These are phyloP conservation scores for Gasterosteus nipponicus DNA, from an alignment of 2,113 vertebrate species.

Conservation along the genomic window DNA sequence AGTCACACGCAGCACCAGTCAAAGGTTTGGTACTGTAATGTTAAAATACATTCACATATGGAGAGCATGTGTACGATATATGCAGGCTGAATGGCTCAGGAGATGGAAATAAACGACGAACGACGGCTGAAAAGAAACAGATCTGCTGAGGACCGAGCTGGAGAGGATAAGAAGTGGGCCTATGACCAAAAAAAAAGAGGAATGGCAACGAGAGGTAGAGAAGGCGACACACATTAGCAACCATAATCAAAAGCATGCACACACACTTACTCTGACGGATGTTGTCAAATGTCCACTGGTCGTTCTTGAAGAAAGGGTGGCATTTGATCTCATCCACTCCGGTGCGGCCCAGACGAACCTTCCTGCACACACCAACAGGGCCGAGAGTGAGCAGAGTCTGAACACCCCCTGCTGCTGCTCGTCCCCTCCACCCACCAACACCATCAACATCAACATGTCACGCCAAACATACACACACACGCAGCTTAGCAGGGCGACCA, in stretches of 20 bases:
- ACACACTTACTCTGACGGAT: constrained; percentile 95
- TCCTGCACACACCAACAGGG: constrained; percentile 83
- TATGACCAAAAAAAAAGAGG: not conserved
- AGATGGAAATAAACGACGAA: constrained; percentile 49
- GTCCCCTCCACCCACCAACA: constrained; percentile 52
- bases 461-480: constrained; percentile 52
- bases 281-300: constrained; percentile 98
- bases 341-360: constrained; percentile 92
- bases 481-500: constrained; percentile 42
- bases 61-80: constrained; percentile 42
- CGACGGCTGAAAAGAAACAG: constrained; percentile 44
- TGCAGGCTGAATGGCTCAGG: constrained; percentile 37
- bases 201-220: not conserved
- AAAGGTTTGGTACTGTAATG: not conserved
- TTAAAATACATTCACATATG: constrained; percentile 44
- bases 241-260: not conserved
- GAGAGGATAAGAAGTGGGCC: constrained; percentile 36
- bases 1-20: not conserved
- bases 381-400: constrained; percentile 27
- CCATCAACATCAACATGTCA: constrained; percentile 58
- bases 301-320: constrained; percentile 96
- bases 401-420: constrained; percentile 9
- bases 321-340: constrained; percentile 95
- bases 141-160: constrained; percentile 43
- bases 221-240: constrained; percentile 8